Evolutionary conservation across 2,888 invertebrate species (phyloP), one percentile per base, ranked within the genome.

Genomic region (Lycia hirtaria): DNA sequence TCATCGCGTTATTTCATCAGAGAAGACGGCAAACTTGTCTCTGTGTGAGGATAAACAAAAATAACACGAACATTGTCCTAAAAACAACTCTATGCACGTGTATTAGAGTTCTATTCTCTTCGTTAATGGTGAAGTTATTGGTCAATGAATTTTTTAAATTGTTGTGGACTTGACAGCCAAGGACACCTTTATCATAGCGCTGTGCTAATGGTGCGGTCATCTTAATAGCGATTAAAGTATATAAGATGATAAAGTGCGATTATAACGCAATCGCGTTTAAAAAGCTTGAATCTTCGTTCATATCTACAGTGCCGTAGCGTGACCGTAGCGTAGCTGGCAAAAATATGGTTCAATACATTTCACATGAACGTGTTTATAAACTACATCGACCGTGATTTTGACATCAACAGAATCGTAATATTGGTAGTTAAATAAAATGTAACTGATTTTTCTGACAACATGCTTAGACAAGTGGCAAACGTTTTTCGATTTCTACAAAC

Each of bases 1-100:
- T 60, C 37, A 60, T 59, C 41, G 40, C 44, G 54, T 38, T 33
- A 57, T 52, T 35, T 50, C 43, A 22, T 59, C 20, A 22, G 24
- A 55, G 24, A 26, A 12, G 4, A 44, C 45, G 38, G 43, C 20
- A 15, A n/a, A 30, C n/a, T 32, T 45, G 38, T 51, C 19, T 50
- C 4, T 56, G 37, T 45, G 56, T 43, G 37, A 6, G 20, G 3
- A 37, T 4, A 12, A 26, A 19, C n/a, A 30, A 26, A 19, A 6
- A 33, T 45, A 17, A 24, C 33, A 15, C 14, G 4, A 24, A 15
- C 17, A n/a, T 17, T 9, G 3, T n/a, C 6, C n/a, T n/a, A 22
- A 22, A 37, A n/a, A 19, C 4, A 17, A 17, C 17, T 17, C 3
- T 35, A 35, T 9, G 7, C 9, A 3, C 0, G 14, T 6, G 1